Evolutionary conservation across 2,888 invertebrate genomes (phyloP).

Genomic region (Ligdia adustata): DNA sequence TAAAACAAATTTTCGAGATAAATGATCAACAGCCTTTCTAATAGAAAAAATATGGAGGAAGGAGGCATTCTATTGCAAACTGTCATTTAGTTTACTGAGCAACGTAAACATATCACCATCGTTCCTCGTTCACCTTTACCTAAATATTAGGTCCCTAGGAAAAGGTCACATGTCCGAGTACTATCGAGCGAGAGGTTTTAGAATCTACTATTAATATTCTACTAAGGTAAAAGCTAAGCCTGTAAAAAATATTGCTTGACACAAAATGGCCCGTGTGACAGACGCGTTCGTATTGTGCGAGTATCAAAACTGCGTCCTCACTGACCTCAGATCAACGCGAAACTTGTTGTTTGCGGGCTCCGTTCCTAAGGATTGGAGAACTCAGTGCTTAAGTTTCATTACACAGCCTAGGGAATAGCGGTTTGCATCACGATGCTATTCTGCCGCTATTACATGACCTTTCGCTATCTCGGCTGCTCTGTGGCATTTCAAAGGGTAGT

Average conservation of each 20-base stretch:
- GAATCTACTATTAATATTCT: too few relatives aligned
- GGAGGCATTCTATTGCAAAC: too few relatives aligned
- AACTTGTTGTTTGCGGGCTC: slow-evolving; percentile 25
- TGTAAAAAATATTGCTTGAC: neutral
- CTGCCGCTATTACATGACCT: slow-evolving; percentile 48
- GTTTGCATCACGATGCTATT: slow-evolving; percentile 44
- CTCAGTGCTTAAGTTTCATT: slow-evolving; percentile 34
- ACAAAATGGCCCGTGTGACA: slow-evolving; percentile 10
- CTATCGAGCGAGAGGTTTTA: too few relatives aligned
- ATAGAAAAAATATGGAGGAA: too few relatives aligned
- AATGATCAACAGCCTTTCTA: too few relatives aligned
- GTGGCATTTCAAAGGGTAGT: slow-evolving; percentile 40
- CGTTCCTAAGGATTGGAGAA: slow-evolving; percentile 40
- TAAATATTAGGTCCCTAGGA: too few relatives aligned
- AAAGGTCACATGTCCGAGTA: too few relatives aligned
- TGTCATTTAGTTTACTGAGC: too few relatives aligned
- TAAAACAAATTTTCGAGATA: too few relatives aligned
- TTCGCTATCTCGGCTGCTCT: slow-evolving; percentile 47
- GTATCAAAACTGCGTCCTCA: slow-evolving; percentile 13
- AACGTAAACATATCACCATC: too few relatives aligned
- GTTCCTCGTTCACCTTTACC: too few relatives aligned
- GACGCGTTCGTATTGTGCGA: slow-evolving; percentile 18
- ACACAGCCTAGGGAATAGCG: slow-evolving; percentile 39
- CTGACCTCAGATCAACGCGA: slow-evolving; percentile 10
- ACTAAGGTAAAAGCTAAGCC: too few relatives aligned